Evolutionary conservation across 2,888 invertebrate genomes (phyloP), one percentile per base, ranked within the genome.

Genomic region (Chalcosyrphus nemorum): DNA sequence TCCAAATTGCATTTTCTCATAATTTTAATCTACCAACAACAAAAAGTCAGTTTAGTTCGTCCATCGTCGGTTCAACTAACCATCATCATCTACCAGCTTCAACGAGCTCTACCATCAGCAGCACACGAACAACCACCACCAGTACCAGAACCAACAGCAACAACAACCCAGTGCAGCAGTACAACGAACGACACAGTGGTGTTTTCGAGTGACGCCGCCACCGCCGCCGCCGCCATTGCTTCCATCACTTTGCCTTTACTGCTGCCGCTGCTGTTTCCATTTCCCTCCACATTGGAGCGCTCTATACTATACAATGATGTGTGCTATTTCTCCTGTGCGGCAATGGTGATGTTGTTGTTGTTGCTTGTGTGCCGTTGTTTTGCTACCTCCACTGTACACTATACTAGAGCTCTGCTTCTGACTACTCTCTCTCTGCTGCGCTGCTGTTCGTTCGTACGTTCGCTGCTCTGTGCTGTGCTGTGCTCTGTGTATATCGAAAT

Each of bases 261-360:
- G 82, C 61, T 78, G 82, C 82, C 78, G 72, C 61, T 78, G 78
- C 89, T 89, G 89, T 89, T 89, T 89, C 89, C 88, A 88, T 88
- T 89, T 87, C 87, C 87, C 87, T 76, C 77, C 66, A 72, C 66
- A 66, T 87, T 88, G 75, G 75, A 81, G 63, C 63, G 63, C 81
- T 81, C 61, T 59, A 4, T 24, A 24, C 24, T 24, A n/a, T n/a
- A 78, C 78, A 78, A 78, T 78, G 78, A 76, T 88, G 86, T 88
- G 86, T 82, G 86, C 86, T 87, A 87, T 89, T 87, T 88, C 65
- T 74, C 65, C 43, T 65, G 41, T 70, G 61, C 66, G 50, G 59
- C 57, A 47, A 45, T 68, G 47, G n/a, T n/a, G n/a, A n/a, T n/a
- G n/a, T n/a, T 32, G 54, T 45, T 66, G 61, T 45, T 43, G 65